Evolutionary conservation across 2,113 vertebrate species (phyloP), one percentile per base, ranked within the genome.

Genomic region (Peromyscus leucopus): DNA sequence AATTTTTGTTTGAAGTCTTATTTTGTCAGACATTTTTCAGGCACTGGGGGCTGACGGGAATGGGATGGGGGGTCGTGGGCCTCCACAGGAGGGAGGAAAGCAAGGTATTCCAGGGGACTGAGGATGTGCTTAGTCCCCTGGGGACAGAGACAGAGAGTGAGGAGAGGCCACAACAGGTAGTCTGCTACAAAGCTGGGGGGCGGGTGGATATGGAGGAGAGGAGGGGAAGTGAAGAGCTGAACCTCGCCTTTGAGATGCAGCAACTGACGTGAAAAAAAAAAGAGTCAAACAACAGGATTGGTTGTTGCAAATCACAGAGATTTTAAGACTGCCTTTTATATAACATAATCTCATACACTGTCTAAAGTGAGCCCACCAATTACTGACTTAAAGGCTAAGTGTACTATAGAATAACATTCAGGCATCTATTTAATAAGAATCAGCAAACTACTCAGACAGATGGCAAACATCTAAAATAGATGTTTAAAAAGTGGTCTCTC

Each of bases 401-500:
- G 19, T 16, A 84, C 84, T 61, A 5, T 82, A 36, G 39, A 92
- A 90, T 26, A 91, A 63, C 72, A 94, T 31, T 72, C 72, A 92
- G 86, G 31, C 26, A 59, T 94, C 42, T 91, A 6, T 71, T 89
- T 85, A 94, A 59, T 75, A 89, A 95, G 94, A 36, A 69, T 72
- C 74, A 95, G 36, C 5, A 93, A 78, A 92, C 78, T 65, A 80
- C 42, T 75, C 63, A 79, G 46, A 36, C 78, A 95, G 26, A 80
- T 94, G 59, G n/a, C 92, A 96, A 94, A 89, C 28, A 86, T 65
- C 5, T 92, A 85, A 85, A 93, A 71, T 86, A 71, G 76, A 61
- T 76, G 72, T 90, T 88, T 39, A 88, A 82, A 92, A 57, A 36
- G 51, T 57, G 11, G 79, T n/a, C 79, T 82, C 33, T 6, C 33